phyloP scores from a whole-genome alignment of 2,797 vertebrate genomes.

The Moxostoma hubbsi region DNA sequence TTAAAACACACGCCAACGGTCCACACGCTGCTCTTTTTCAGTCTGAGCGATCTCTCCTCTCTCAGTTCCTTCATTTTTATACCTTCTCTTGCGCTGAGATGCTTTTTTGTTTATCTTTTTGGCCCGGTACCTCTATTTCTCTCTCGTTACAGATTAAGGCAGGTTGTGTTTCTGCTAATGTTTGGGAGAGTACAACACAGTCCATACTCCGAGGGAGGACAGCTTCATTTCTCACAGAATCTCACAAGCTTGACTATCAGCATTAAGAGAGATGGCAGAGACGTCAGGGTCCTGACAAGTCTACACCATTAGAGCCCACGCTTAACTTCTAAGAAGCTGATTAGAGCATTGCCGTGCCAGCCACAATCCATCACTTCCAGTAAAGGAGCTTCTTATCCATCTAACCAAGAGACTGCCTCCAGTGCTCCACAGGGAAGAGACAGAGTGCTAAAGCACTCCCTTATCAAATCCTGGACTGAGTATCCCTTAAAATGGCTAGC shows the following conservation, averaged over 20 bases:
- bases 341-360: conserved; percentile 57
- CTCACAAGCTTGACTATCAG: conserved; percentile 53
- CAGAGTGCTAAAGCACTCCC: conserved; percentile 51
- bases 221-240: conserved; percentile 57
- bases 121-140: conserved; percentile 20
- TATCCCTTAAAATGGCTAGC: conserved; percentile 52
- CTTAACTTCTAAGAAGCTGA: conserved; percentile 62
- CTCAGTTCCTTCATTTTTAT: conserved; percentile 3
- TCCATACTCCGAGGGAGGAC: conserved; percentile 49
- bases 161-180: conserved; percentile 54
- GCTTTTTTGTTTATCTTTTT: background rate
- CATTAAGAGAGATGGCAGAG: conserved; percentile 60
- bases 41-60: conserved; percentile 1
- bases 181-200: conserved; percentile 53
- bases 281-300: conserved; percentile 63
- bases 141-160: conserved; percentile 40
- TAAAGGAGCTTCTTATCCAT: conserved; percentile 61
- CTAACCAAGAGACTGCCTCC: conserved; percentile 57
- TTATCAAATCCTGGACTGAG: conserved; percentile 58
- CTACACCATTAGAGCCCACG: conserved; percentile 63
- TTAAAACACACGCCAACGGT: conserved; percentile 46
- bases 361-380: conserved; percentile 64
- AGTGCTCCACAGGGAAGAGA: conserved; percentile 46
- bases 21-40: conserved; percentile 37
- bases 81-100: conserved; percentile 12